Base-by-base conservation (phyloP, 2,113 vertebrate species). In the Gopherus evgoodei region DNA sequence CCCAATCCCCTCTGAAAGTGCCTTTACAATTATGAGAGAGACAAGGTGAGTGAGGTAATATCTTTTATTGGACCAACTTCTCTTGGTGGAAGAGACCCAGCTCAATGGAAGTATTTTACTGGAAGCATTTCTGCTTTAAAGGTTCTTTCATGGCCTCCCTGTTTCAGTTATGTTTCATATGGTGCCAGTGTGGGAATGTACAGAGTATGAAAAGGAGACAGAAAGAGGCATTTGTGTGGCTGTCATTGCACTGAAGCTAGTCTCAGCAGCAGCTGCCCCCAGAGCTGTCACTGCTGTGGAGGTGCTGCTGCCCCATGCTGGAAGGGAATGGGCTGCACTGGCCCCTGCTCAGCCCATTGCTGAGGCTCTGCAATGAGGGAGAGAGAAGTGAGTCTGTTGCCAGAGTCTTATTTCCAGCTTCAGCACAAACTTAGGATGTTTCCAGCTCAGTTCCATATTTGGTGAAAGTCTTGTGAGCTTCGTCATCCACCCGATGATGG, bases 381-480 rank as follows among this genome's bases (percentile, higher is more conserved):
- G 79, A 52, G 50, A 31, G 10, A 52, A 52, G 50, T 24, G 10
- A 52, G 5, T 25, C 44, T 1, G 90, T 12, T 14, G 96, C 89
- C 92, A 53, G 91, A 81, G 90, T 87, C 52, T 13, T 54, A 88
- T 92, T 93, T 96, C 91, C 86, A 69, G 91, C 91, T 47, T 47
- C n/a, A 65, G 83, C 75, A 50, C 49, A 90, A 81, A 86, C 86
- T 44, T 91, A 53, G 85, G 90, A 95, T 86, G 91, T 76, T 96
- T 97, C 97, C 98, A 96, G 90, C 91, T 94, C 87, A 90, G 79
- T 90, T 92, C 97, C 98, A 97, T 98, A 98, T 98, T 98, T 98
- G 98, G 97, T 93, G 93, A 96, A 96, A 96, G 97, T 96, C 97
- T 96, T 94, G 95, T 83, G 79, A 57, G 93, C 62, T 92, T 97